Evolutionary conservation across 2,113 vertebrate genomes (phyloP).

Genomic region (Coryphaenoides rupestris): DNA sequence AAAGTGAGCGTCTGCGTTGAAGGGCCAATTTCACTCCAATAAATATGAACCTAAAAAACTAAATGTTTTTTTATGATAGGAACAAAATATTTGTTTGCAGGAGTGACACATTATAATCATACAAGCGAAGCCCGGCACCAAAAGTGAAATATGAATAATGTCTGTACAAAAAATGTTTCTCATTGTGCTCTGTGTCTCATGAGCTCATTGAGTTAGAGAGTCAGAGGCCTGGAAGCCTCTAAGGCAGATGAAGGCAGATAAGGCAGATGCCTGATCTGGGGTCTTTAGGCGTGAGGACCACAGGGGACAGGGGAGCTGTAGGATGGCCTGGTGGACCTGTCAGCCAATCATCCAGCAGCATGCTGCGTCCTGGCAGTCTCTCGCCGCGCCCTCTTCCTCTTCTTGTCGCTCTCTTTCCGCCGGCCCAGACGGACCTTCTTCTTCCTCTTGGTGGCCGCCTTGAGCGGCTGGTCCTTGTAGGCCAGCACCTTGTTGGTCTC

Average conservation of each 20-base stretch:
- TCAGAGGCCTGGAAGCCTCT: too few species aligned
- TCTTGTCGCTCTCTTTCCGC: slow-evolving; percentile 87
- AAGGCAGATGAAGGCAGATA: too few species aligned
- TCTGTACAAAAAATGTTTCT: neutral
- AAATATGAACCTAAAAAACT: slow-evolving; percentile 46
- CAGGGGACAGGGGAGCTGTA: slow-evolving; percentile 19
- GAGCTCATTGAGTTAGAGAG: too few species aligned
- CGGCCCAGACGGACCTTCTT: slow-evolving; percentile 88
- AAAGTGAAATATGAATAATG: slow-evolving; percentile 1
- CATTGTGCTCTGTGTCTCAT: slow-evolving; percentile 19
- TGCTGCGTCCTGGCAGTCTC: slow-evolving; percentile 26
- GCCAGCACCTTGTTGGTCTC: slow-evolving; percentile 91
- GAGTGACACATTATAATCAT: slow-evolving; percentile 40
- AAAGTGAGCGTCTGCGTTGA: slow-evolving; percentile 25
- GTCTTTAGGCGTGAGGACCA: too few species aligned
- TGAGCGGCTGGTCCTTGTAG: slow-evolving; percentile 85
- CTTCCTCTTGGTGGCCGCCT: slow-evolving; percentile 81
- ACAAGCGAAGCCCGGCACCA: slow-evolving; percentile 31
- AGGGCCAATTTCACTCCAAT: slow-evolving; percentile 42
- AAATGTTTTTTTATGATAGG: slow-evolving; percentile 16
- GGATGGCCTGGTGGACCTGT: slow-evolving; percentile 1
- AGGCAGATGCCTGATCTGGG: too few species aligned
- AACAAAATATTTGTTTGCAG: slow-evolving; percentile 22
- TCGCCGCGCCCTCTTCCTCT: slow-evolving; percentile 79
- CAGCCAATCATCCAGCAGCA: slow-evolving; percentile 16